A percentile compares a stretch with the other conserved stretches of the same genome.
Conservation (phyloP, 2,888 invertebrate genomes). For the Leucania comma region DNA sequence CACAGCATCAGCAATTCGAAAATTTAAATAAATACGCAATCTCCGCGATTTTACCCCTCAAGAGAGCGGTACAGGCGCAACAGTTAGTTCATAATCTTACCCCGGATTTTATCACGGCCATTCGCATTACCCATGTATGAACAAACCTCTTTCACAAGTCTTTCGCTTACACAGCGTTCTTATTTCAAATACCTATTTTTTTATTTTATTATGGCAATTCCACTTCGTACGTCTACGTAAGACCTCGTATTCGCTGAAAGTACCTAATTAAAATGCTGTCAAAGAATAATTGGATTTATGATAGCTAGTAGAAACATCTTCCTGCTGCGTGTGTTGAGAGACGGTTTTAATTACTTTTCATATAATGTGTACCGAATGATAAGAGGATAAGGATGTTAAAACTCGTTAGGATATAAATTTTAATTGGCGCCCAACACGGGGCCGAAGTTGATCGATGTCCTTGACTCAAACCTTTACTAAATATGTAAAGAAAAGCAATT, state of each 20-base stretch:
- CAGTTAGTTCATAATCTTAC: slow-evolving; percentile 81
- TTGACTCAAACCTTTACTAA: slow-evolving; percentile 40
- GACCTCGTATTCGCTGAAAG: slow-evolving; percentile 51
- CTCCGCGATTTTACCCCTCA: slow-evolving; percentile 66
- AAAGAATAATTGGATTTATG: slow-evolving; percentile 65
- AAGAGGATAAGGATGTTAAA: slow-evolving; percentile 28
- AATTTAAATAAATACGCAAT: slow-evolving; percentile 78
- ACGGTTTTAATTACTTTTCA: slow-evolving; percentile 51
- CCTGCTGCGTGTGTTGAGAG: slow-evolving; percentile 31
- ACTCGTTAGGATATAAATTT: slow-evolving; percentile 34
- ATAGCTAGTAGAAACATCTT: slow-evolving; percentile 53
- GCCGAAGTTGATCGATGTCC: slow-evolving; percentile 43
- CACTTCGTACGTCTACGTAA: slow-evolving; percentile 16
- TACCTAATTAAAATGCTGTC: slow-evolving; percentile 68
- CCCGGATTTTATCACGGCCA: slow-evolving; percentile 65
- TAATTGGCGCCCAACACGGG: slow-evolving; percentile 65
- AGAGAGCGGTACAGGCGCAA: slow-evolving; percentile 72
- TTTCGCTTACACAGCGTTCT: not conserved
- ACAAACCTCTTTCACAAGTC: slow-evolving; percentile 46
- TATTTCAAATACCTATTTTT: slow-evolving; percentile 13
- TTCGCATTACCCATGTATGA: slow-evolving; percentile 61
- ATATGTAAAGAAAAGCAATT: slow-evolving; percentile 62
- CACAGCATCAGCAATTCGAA: slow-evolving; percentile 61
- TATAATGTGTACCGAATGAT: slow-evolving; percentile 37
- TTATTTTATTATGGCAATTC: slow-evolving; percentile 21